phyloP scores from a whole-genome alignment of 2,888 invertebrate species.

The Antitype chi region DNA sequence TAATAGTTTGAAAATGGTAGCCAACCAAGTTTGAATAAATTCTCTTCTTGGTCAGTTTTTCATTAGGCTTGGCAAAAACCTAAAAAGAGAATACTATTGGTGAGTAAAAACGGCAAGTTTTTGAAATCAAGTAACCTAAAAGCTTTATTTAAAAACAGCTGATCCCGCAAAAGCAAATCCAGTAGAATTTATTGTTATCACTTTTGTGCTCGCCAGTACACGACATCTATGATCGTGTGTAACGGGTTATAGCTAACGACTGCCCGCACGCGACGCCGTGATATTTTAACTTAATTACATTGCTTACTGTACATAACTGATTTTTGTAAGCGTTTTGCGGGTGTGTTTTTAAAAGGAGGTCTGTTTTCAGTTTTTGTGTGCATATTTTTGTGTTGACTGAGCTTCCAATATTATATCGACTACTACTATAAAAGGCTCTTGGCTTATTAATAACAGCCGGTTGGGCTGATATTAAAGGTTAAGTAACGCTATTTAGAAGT shows the following conservation, averaged over 20 bases:
- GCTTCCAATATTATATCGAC: no score
- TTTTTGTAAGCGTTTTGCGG: constrained; percentile 26
- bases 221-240: constrained; percentile 51
- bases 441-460: background rate
- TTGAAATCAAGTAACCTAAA: background rate
- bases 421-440: no score
- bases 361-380: background rate
- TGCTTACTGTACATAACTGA: constrained; percentile 47
- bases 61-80: background rate
- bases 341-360: background rate
- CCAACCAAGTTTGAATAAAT: background rate
- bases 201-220: constrained; percentile 44
- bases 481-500: no score
- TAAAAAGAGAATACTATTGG: background rate
- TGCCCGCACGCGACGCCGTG: constrained; percentile 60
- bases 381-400: no score
- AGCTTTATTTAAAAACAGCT: constrained; percentile 5
- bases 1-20: background rate
- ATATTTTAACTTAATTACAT: constrained; percentile 67
- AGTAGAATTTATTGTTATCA: constrained; percentile 1
- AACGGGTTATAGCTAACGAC: constrained; percentile 64
- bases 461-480: background rate
- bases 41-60: background rate
- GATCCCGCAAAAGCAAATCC: constrained; percentile 20
- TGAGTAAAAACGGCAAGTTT: background rate